A percentile compares a stretch with the other conserved stretches of the same genome.
Evolutionary conservation across 2,888 invertebrate species (phyloP).

Genomic region (Tachina fera): DNA sequence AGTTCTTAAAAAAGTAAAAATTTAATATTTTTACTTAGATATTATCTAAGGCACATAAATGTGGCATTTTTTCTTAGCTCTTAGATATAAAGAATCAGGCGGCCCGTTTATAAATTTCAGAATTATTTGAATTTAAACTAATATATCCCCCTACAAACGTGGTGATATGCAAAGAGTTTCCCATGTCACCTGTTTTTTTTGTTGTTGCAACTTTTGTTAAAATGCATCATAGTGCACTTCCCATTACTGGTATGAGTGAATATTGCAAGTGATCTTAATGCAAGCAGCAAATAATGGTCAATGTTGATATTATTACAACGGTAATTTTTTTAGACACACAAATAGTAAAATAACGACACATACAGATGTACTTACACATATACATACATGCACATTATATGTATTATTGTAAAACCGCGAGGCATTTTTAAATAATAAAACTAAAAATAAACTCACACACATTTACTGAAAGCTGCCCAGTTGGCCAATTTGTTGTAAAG

Average conservation of each 20-base stretch:
- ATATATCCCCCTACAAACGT: too few relatives aligned
- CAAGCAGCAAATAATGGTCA: constrained; percentile 14
- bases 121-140: too few relatives aligned
- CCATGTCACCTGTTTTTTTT: not conserved
- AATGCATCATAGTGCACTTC: not conserved
- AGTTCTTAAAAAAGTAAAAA: too few relatives aligned
- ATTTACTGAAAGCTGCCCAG: too few relatives aligned
- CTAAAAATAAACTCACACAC: not conserved
- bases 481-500: too few relatives aligned
- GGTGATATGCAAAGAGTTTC: too few relatives aligned
- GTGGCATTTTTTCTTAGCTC: too few relatives aligned
- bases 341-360: constrained; percentile 7
- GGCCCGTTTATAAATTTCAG: too few relatives aligned
- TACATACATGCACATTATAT: not conserved
- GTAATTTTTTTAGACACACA: constrained; percentile 27
- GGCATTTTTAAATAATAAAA: not conserved
- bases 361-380: not conserved
- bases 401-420: constrained; percentile 10
- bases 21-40: too few relatives aligned
- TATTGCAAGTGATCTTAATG: not conserved
- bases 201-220: too few relatives aligned
- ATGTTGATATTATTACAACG: constrained; percentile 30
- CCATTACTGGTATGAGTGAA: constrained; percentile 3
- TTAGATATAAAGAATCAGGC: too few relatives aligned
- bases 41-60: too few relatives aligned